Evolutionary conservation across 2,113 vertebrate genomes (phyloP).

Genomic region (Balaeniceps rex): DNA sequence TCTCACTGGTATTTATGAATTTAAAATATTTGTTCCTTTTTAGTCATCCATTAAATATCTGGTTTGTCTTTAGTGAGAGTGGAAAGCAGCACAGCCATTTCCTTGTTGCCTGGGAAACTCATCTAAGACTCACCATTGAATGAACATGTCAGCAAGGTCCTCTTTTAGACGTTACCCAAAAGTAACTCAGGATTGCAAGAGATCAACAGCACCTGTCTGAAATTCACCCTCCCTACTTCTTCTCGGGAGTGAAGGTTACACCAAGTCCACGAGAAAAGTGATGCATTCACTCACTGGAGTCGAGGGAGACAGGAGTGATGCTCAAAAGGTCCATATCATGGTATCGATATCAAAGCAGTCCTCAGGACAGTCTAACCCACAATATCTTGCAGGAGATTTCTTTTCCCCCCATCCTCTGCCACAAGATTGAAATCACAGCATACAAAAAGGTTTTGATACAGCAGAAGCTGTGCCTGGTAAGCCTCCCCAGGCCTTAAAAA

Average conservation of each 20-base stretch:
- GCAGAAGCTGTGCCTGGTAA: background rate
- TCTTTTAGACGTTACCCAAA: background rate
- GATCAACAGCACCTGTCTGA: background rate
- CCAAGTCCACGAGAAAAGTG: background rate
- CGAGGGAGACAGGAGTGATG: background rate
- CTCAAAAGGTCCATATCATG: background rate
- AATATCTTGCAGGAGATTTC: background rate
- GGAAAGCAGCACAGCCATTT: background rate
- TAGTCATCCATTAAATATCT: background rate
- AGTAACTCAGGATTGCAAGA: background rate
- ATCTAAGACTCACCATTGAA: background rate
- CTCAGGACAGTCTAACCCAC: background rate
- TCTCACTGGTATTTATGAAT: background rate
- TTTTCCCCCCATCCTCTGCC: background rate
- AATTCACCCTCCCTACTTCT: background rate
- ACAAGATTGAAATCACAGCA: background rate
- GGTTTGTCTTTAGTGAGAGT: background rate
- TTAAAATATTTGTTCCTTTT: background rate
- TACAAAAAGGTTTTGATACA: background rate
- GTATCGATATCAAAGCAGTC: background rate
- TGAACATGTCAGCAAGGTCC: background rate
- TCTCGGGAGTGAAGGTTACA: background rate
- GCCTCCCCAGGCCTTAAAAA: background rate
- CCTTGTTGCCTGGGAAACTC: slow-evolving; percentile 8
- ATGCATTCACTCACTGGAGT: background rate